These are phyloP conservation scores for Sweltsa coloradensis DNA, from an alignment of 1,140 invertebrate species.

Conservation along the genomic window DNA sequence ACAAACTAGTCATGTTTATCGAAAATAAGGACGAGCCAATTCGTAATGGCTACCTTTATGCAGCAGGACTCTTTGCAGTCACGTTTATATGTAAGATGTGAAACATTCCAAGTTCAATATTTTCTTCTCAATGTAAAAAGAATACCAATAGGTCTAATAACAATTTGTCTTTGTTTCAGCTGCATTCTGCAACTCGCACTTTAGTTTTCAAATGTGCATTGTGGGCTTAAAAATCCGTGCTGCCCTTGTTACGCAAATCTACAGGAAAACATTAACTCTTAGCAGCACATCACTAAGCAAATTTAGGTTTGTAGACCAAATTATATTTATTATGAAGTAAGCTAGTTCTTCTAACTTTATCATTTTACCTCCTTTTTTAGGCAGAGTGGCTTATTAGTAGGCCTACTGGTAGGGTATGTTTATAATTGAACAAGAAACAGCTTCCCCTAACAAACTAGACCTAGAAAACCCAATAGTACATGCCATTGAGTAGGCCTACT, in stretches of 20 bases:
- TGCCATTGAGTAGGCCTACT: not conserved
- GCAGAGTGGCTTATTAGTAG: not conserved
- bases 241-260: conserved; percentile 71
- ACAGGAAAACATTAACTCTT: conserved; percentile 68
- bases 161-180: conserved; percentile 29
- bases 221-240: conserved; percentile 79
- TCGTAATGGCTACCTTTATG: conserved; percentile 67
- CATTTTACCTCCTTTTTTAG: not conserved
- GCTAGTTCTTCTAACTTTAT: not conserved
- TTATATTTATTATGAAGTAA: conserved; percentile 4
- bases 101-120: conserved; percentile 14
- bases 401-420: not conserved
- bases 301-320: conserved; percentile 26
- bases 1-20: conserved; percentile 67
- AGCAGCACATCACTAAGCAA: conserved; percentile 26
- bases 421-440: not conserved
- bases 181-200: conserved; percentile 74
- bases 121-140: conserved; percentile 13
- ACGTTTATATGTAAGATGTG: conserved; percentile 44
- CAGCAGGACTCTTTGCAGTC: conserved; percentile 50
- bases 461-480: not conserved
- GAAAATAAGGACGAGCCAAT: conserved; percentile 55
- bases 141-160: not conserved
- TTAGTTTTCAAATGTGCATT: conserved; percentile 75
- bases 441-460: not conserved